Evolutionary conservation across 2,113 vertebrate species (phyloP).

Genomic region (Colossoma macropomum): DNA sequence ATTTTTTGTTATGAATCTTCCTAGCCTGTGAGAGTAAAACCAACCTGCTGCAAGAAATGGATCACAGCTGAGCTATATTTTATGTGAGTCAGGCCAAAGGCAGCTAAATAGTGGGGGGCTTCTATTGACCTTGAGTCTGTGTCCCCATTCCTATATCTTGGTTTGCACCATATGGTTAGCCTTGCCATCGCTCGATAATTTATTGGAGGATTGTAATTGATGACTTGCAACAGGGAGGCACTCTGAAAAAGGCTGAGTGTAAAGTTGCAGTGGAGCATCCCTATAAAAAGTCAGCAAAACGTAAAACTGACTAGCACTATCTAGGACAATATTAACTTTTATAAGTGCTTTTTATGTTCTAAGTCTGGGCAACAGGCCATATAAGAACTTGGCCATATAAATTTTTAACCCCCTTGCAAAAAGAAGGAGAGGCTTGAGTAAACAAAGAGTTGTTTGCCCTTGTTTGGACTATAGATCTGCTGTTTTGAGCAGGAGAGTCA

Average conservation of each 20-base stretch:
- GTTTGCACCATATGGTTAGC: slow-evolving; percentile 37
- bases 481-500: slow-evolving; percentile 49
- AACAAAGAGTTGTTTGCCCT: slow-evolving; percentile 44
- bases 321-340: neutral
- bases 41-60: slow-evolving; percentile 28
- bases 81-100: slow-evolving; percentile 20
- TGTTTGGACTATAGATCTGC: slow-evolving; percentile 52
- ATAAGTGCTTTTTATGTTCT: slow-evolving; percentile 21
- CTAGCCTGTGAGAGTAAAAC: slow-evolving; percentile 9
- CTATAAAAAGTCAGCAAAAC: slow-evolving; percentile 9
- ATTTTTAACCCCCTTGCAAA: neutral
- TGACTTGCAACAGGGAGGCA: slow-evolving; percentile 14
- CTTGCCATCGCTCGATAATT: slow-evolving; percentile 45
- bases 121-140: slow-evolving; percentile 50
- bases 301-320: slow-evolving; percentile 20
- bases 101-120: slow-evolving; percentile 25
- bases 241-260: slow-evolving; percentile 15
- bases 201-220: slow-evolving; percentile 51
- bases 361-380: neutral
- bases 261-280: slow-evolving; percentile 8
- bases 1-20: slow-evolving; percentile 7
- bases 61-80: slow-evolving; percentile 33
- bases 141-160: slow-evolving; percentile 35
- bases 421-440: slow-evolving; percentile 26
- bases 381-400: slow-evolving; percentile 4